phyloP scores from a whole-genome alignment of 2,888 invertebrate species.

The Bellardia bayeri region DNA sequence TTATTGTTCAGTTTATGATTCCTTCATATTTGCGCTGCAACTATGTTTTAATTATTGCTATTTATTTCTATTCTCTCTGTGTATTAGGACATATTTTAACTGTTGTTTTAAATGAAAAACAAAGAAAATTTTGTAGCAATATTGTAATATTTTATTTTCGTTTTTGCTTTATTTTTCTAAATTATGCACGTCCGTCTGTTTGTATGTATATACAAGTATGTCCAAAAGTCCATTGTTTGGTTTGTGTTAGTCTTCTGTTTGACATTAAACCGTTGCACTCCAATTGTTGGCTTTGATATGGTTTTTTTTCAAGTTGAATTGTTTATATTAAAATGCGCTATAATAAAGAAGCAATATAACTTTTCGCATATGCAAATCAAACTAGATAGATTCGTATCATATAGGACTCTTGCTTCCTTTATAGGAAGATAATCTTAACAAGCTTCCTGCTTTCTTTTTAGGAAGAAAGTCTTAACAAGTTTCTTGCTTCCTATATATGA shows the following conservation, averaged over 20 bases:
- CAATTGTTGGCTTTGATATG: constrained; percentile 31
- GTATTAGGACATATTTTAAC: background rate
- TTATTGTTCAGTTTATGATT: too few species aligned
- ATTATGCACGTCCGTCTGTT: too few species aligned
- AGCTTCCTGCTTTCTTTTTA: too few species aligned
- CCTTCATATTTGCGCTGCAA: background rate
- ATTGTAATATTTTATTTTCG: constrained; percentile 6
- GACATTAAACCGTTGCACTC: constrained; percentile 50
- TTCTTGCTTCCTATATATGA: too few species aligned
- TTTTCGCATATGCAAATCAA: too few species aligned
- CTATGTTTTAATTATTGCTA: background rate
- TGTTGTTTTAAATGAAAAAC: background rate
- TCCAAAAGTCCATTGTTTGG: background rate
- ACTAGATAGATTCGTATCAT: too few species aligned
- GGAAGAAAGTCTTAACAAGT: too few species aligned
- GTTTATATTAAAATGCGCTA: constrained; percentile 27
- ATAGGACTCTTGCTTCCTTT: too few species aligned
- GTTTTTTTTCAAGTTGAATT: background rate
- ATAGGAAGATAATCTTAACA: too few species aligned
- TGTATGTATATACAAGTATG: too few species aligned
- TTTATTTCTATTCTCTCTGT: background rate
- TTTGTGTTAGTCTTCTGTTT: constrained; percentile 22
- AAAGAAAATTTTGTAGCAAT: background rate
- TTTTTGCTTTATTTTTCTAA: constrained; percentile 7
- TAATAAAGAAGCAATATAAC: background rate